Evolutionary conservation across 2,888 invertebrate species (phyloP), one percentile per base, ranked within the genome.

Genomic region (Oeneis ivallda): DNA sequence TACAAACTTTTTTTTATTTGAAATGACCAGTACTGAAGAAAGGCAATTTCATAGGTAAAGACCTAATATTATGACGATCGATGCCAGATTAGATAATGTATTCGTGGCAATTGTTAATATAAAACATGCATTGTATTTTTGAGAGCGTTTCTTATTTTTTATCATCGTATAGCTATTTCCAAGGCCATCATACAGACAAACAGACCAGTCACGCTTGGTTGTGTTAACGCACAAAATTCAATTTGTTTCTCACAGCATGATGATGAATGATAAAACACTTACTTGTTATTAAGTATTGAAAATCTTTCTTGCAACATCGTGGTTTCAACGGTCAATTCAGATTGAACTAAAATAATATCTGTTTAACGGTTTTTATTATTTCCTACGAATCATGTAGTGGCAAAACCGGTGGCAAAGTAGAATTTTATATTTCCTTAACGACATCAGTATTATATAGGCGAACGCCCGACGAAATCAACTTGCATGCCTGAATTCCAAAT

Each of bases 401-500:
- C 34, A 15, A 37, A 15, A 37, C 54, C 34, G 34, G 34, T 54
- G 54, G 34, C 17, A 54, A 41, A 57, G 56, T 19, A 17, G 19
- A 57, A 57, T 60, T 60, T 60, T 60, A 60, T 60, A 61, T 52
- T 61, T 61, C 37, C 61, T 61, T 61, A 61, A 61, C 41, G 41
- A 53, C 43, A 26, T 52, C 61, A 43, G 61, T 52, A 39, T 61
- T 52, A 61, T 52, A 61, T 26, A 61, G 61, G 9, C 41, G 61
- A 49, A 50, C 49, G 39, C 17, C 49, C 49, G 49, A 50, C 60
- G n/a, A 53, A 61, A 53, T 41, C 61, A 52, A 50, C 52, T 52
- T 52, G 61, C 61, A 53, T 61, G 61, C 52, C 61, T 61, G 61
- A 61, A 61, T 61, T 61, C 19, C 61, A 52, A 61, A 61, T 61